Percentiles rank a stretch among this genome's conserved stretches.
These are phyloP conservation scores for Drosophila nikananu DNA, from an alignment of 1,140 invertebrate genomes.

Conservation along the genomic window DNA sequence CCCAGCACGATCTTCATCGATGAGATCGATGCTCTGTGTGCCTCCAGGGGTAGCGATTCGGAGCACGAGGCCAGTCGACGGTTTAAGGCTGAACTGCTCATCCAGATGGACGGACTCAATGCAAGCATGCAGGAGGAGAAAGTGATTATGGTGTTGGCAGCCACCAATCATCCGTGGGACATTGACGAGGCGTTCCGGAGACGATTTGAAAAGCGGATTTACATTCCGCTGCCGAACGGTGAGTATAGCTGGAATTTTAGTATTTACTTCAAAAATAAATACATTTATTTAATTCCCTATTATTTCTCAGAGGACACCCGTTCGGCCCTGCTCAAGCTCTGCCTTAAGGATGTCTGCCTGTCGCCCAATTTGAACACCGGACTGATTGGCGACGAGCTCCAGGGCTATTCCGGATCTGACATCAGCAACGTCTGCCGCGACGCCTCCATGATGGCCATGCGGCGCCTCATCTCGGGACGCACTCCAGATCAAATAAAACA, in stretches of 20 bases:
- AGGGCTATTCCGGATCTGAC: slow-evolving; percentile 98
- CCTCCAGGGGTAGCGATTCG: slow-evolving; percentile 96
- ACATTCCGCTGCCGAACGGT: slow-evolving; percentile 98
- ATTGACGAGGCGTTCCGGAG: slow-evolving; percentile 98
- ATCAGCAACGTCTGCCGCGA: slow-evolving; percentile 99
- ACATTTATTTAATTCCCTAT: background rate
- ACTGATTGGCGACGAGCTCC: slow-evolving; percentile 92
- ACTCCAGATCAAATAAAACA: slow-evolving; percentile 96
- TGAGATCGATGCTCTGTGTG: slow-evolving; percentile 99
- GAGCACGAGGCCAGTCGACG: slow-evolving; percentile 99
- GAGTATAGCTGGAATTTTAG: slow-evolving; percentile 8
- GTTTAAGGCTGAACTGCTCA: slow-evolving; percentile 99
- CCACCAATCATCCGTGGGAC: slow-evolving; percentile 99
- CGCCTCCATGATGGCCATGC: slow-evolving; percentile 99
- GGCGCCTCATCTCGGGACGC: slow-evolving; percentile 96
- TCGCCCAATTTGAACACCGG: slow-evolving; percentile 92
- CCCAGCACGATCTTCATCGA: slow-evolving; percentile 99
- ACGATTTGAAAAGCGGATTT: slow-evolving; percentile 99
- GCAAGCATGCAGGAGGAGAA: slow-evolving; percentile 88
- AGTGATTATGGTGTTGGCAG: slow-evolving; percentile 98
- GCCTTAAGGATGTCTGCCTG: slow-evolving; percentile 95
- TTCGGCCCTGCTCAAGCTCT: slow-evolving; percentile 95
- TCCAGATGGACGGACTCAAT: slow-evolving; percentile 98
- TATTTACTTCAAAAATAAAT: background rate
- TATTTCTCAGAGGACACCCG: slow-evolving; percentile 89